These are phyloP conservation scores for Sciurus vulgaris DNA, from an alignment of 2,797 vertebrate genomes.

Conservation along the genomic window DNA sequence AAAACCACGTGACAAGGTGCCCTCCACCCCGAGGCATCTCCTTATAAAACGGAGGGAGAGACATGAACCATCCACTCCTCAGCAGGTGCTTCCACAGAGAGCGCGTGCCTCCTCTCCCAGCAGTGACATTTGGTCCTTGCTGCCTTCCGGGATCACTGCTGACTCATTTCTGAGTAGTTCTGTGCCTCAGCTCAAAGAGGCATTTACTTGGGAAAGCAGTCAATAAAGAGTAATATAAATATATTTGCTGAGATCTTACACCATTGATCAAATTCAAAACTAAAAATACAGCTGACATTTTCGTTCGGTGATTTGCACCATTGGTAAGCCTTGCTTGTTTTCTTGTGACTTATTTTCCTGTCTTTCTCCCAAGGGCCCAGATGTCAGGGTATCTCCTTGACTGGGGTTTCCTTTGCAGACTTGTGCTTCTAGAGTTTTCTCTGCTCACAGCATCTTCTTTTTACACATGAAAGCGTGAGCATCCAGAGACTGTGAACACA, in stretches of 20 bases:
- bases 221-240: background rate
- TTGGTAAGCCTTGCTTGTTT: background rate
- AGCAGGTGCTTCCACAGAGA: rapidly evolving
- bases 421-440: background rate
- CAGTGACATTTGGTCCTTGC: background rate
- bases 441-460: background rate
- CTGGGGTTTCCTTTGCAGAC: background rate
- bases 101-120: background rate
- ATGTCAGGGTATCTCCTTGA: background rate
- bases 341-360: background rate
- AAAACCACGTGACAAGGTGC: background rate
- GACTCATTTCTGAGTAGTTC: constrained; percentile 45
- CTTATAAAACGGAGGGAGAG: background rate
- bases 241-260: background rate
- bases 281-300: background rate
- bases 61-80: background rate
- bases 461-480: background rate
- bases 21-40: background rate
- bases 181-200: background rate
- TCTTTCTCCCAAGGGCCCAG: background rate
- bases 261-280: background rate
- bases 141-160: background rate
- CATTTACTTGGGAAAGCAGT: constrained; percentile 28
- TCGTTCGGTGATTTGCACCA: background rate
- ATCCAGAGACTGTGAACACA: background rate